phyloP scores from a whole-genome alignment of 2,888 invertebrate species.

The Mechanitis messenoides region DNA sequence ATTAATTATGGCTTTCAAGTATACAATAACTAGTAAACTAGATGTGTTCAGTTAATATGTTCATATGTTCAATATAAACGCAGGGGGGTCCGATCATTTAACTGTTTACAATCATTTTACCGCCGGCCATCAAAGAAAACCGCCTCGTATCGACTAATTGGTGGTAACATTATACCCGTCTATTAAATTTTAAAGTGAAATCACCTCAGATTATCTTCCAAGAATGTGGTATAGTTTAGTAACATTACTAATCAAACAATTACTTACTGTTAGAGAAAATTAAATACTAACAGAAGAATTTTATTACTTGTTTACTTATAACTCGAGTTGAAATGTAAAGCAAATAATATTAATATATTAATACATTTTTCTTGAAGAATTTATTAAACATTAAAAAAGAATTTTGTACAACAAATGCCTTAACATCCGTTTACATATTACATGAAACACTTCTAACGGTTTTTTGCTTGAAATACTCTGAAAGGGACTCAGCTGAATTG shows the following conservation, averaged over 20 bases:
- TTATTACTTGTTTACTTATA: too few species aligned
- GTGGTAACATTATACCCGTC: constrained; percentile 60
- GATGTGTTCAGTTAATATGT: constrained; percentile 17
- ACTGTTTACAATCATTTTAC: constrained; percentile 54
- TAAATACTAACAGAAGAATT: too few species aligned
- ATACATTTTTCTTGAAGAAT: background rate
- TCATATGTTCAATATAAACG: constrained; percentile 25
- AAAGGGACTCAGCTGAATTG: constrained; percentile 40
- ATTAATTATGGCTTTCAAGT: constrained; percentile 26
- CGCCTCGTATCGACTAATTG: constrained; percentile 62
- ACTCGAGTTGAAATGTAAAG: too few species aligned
- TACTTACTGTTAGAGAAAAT: too few species aligned
- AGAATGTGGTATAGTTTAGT: constrained; percentile 8
- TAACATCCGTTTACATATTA: constrained; percentile 37
- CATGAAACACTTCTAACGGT: constrained; percentile 41
- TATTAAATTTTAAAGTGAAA: constrained; percentile 33
- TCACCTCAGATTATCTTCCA: constrained; percentile 24
- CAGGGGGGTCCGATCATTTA: constrained; percentile 70
- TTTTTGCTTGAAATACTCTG: constrained; percentile 45
- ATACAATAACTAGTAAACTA: constrained; percentile 21
- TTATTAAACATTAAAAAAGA: constrained; percentile 16
- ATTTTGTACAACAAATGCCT: constrained; percentile 20
- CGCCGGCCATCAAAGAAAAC: constrained; percentile 63
- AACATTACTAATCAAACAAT: background rate
- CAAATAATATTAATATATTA: background rate